Evolutionary conservation across 2,113 vertebrate genomes (phyloP), one percentile per base, ranked within the genome.

Genomic region (Solea senegalensis): DNA sequence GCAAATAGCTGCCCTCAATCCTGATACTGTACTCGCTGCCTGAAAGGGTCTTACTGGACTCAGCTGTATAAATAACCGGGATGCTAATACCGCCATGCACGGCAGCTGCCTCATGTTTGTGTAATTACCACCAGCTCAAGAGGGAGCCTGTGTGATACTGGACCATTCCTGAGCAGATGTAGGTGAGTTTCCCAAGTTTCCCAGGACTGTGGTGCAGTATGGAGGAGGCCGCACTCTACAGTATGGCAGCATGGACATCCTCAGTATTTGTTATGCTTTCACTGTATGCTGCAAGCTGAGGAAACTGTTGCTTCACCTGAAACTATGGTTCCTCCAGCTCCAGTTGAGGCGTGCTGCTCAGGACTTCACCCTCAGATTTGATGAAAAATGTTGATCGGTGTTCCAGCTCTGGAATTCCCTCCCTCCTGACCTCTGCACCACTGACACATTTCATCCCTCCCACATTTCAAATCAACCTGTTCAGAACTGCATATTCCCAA

Each of bases 1-100:
- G 77, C 71, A 89, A 87, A 92, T 76, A 84, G 84, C 80, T 65
- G 72, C 76, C 82, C 81, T 73, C 61, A 21, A 78, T 72, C 63
- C 78, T 15, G 67, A 79, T 75, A 82, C 83, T 82, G 86, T 83
- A 78, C 72, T 69, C 52, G 14, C 70, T 44, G 85, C 61, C 85
- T 67, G 15, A 61, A 67, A 73, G 80, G 86, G 86, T 82, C 84
- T 84, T 86, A 86, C 76, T 65, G 76, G 81, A 76, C 72, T 84
- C 85, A 87, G 81, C 89, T 90, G 86, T 85, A 89, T 72, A 91
- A 91, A 89, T 86, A 90, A 83, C 62, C 7, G 62, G 41, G 73
- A 85, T 86, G 75, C 74, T 78, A 65, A 79, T 80, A 83, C 77
- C 65, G 34, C 54, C 65, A 69, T 46, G 59, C 77, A 44, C 54